phyloP scores from a whole-genome alignment of 30 jellyfish, hydroid and myxozoan species.

The Pelagia noctiluca region DNA sequence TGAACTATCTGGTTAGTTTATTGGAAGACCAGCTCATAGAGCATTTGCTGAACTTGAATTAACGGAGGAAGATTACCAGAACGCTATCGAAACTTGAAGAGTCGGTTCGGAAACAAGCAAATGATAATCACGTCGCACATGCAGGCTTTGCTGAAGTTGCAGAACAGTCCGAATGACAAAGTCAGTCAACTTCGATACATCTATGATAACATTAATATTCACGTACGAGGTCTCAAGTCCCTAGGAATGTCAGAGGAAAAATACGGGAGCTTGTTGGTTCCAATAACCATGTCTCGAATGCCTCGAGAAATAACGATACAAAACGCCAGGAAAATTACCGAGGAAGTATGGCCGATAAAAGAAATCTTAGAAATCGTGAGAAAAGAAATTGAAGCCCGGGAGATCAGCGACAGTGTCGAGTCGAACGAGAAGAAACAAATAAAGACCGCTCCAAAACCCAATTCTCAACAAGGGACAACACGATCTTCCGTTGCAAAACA shows the following conservation, averaged over 20 bases:
- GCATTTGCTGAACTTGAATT: constrained; percentile 6
- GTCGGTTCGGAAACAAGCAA: constrained; percentile 13
- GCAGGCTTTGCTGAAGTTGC: constrained; percentile 14
- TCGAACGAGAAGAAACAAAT: not conserved
- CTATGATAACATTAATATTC: too few relatives aligned
- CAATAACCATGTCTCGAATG: constrained; percentile 47
- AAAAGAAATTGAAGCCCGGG: constrained; percentile 23
- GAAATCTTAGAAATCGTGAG: constrained; percentile 1
- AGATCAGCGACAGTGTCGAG: not conserved
- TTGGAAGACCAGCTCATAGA: not conserved
- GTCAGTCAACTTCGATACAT: constrained; percentile 23
- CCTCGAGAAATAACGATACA: constrained; percentile 31
- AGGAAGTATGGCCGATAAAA: constrained; percentile 16
- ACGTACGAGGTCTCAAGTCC: constrained; percentile 61
- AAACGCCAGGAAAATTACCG: not conserved
- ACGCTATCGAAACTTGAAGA: not conserved
- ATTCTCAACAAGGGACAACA: constrained; percentile 30
- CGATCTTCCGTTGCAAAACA: constrained; percentile 17
- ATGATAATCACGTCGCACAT: too few relatives aligned
- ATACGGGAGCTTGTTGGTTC: constrained; percentile 71
- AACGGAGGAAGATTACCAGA: not conserved
- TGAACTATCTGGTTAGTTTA: not conserved
- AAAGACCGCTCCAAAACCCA: not conserved
- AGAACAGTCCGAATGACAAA: constrained; percentile 18
- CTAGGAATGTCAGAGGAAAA: constrained; percentile 38